Evolutionary conservation across 2,113 vertebrate genomes (phyloP).

Genomic region (Odontesthes bonariensis): DNA sequence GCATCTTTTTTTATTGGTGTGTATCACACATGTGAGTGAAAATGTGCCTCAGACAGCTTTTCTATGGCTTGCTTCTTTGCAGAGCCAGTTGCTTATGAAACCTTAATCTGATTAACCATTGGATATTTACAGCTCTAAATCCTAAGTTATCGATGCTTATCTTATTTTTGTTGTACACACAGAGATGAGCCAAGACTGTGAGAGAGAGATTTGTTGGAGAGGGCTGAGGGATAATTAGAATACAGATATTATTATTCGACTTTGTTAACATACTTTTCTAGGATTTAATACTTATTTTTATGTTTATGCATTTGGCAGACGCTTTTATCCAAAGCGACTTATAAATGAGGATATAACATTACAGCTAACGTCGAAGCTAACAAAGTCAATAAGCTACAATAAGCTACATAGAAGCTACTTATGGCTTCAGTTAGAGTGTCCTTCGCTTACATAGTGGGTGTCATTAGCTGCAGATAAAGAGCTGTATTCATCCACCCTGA

Average conservation of each 20-base stretch:
- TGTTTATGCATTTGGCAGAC: too few relatives aligned
- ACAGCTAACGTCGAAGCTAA: too few relatives aligned
- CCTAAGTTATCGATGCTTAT: constrained; percentile 65
- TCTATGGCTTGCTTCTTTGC: constrained; percentile 15
- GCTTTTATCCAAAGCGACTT: too few relatives aligned
- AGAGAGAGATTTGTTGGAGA: background rate
- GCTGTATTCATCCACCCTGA: constrained; percentile 16
- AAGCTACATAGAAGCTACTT: background rate
- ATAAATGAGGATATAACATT: too few relatives aligned
- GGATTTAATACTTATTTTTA: too few relatives aligned
- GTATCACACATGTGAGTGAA: constrained; percentile 5
- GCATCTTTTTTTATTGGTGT: background rate
- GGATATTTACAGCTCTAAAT: constrained; percentile 78
- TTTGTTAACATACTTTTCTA: background rate
- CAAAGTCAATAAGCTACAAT: too few relatives aligned
- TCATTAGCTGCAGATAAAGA: constrained; percentile 12
- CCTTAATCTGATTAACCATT: constrained; percentile 74
- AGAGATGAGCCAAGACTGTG: constrained; percentile 4
- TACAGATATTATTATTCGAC: background rate
- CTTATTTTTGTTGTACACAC: constrained; percentile 51
- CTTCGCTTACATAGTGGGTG: background rate
- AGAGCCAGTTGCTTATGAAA: constrained; percentile 55
- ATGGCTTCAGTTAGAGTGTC: constrained; percentile 20
- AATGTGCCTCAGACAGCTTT: constrained; percentile 26
- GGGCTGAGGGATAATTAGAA: background rate